These are phyloP conservation scores for Leptinotarsa undecemlineata DNA, from an alignment of 1,140 invertebrate species.

Conservation along the genomic window DNA sequence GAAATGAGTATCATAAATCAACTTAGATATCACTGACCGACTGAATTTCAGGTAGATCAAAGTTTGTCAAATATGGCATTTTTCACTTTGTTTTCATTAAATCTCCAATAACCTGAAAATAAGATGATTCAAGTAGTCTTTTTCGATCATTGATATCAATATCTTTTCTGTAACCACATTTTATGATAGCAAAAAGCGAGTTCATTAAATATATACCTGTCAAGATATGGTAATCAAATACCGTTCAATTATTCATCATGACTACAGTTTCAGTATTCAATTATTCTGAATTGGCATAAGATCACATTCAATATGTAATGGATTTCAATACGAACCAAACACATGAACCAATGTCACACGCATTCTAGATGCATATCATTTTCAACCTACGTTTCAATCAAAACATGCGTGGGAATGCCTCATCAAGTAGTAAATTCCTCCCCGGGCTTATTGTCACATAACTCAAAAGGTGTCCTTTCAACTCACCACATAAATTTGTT, in stretches of 20 bases:
- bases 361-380: not conserved
- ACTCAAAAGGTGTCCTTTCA: conserved; percentile 13
- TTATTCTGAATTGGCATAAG: not conserved
- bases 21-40: too few species aligned
- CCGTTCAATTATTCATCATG: not conserved
- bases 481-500: conserved; percentile 1
- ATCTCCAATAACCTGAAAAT: too few species aligned
- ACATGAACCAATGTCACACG: not conserved
- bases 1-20: too few species aligned
- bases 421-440: not conserved
- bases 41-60: too few species aligned
- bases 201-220: not conserved
- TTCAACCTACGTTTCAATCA: not conserved
- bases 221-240: not conserved
- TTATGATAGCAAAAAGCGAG: not conserved
- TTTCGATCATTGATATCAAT: too few species aligned
- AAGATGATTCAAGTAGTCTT: too few species aligned
- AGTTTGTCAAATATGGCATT: too few species aligned
- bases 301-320: not conserved
- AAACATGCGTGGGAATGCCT: not conserved
- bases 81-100: too few species aligned
- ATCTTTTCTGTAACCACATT: too few species aligned
- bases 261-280: not conserved
- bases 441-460: conserved; percentile 10
- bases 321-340: not conserved